Evolutionary conservation across 2,888 invertebrate genomes (phyloP), one percentile per base, ranked within the genome.

Genomic region (Torymus texanus): DNA sequence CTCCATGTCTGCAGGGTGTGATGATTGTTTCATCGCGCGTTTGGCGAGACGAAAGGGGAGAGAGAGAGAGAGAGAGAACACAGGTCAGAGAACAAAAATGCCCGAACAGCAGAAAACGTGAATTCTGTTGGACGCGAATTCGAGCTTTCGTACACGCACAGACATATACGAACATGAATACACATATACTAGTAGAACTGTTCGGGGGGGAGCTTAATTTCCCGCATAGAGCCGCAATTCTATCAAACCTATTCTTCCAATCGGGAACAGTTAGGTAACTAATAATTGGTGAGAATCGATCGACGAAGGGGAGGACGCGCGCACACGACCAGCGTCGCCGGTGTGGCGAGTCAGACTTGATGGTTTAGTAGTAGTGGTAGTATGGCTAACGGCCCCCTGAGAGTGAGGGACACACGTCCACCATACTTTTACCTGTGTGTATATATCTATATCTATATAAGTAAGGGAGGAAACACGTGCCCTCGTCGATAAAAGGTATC

Each of bases 271-370:
- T 88, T 87, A 86, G 87, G 85, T 86, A 87, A 87, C 87, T 88
- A 87, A 87, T 88, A 87, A 88, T 87, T 87, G 88, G 87, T 85
- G 85, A 81, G 84, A 85, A 88, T 87, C 87, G 86, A 87, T 87
- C 84, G 86, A 81, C 41, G 59, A 55, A 50, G 59, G 21, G 12
- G 72, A 55, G 53, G 18, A 2, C 1, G 21, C 1, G 21, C 1
- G 2, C 21, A 2, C 21, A 21, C 21, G 21, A 21, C 21, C 21
- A 2, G 21, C 21, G 21, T 21, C 21, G 21, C 1, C 21, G 2
- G 21, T 8, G 41, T 8, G 8, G 41, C 41, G 41, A 41, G 41
- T 41, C 8, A 0, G 41, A 41, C 41, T 41, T 8, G 41, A 2
- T 2, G 21, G 21, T 21, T 2, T 21, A 21, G 2, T 21, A 21